Conservation (phyloP, 2,797 vertebrate genomes). For the Hemitrygon akajei region DNA sequence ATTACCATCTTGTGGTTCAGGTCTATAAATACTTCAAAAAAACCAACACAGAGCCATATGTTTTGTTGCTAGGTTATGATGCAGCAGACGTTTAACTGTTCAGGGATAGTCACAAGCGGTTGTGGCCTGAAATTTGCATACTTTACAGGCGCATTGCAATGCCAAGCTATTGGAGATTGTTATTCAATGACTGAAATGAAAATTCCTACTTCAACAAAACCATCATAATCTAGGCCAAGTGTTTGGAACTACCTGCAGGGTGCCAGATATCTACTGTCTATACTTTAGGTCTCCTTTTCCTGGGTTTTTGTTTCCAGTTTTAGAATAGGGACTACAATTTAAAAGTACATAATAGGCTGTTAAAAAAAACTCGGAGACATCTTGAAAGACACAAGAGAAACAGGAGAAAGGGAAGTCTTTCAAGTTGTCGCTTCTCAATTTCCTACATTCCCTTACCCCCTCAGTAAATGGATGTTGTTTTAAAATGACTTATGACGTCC, state of each 20-base stretch:
- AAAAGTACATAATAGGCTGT: too few species aligned
- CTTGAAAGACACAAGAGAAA: too few species aligned
- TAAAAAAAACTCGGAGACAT: too few species aligned
- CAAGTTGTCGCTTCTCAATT: background rate
- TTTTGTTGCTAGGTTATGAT: background rate
- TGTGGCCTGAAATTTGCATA: background rate
- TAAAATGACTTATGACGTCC: background rate
- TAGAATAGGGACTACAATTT: too few species aligned
- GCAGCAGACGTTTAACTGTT: background rate
- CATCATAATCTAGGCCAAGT: background rate
- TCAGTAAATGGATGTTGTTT: background rate
- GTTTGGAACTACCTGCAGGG: background rate
- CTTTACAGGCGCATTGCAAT: background rate
- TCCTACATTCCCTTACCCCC: background rate
- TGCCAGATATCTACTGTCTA: too few species aligned
- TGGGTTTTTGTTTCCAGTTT: too few species aligned
- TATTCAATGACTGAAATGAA: background rate
- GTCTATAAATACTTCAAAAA: background rate
- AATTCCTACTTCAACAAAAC: background rate
- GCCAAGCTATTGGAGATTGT: background rate
- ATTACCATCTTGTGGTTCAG: background rate
- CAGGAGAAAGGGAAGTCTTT: too few species aligned
- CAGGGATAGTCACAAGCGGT: background rate
- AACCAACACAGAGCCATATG: background rate
- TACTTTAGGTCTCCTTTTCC: too few species aligned